Percentiles rank a stretch among this genome's conserved stretches.
phyloP scores from a whole-genome alignment of 2,888 invertebrate species.

The Parasteatoda lunata region DNA sequence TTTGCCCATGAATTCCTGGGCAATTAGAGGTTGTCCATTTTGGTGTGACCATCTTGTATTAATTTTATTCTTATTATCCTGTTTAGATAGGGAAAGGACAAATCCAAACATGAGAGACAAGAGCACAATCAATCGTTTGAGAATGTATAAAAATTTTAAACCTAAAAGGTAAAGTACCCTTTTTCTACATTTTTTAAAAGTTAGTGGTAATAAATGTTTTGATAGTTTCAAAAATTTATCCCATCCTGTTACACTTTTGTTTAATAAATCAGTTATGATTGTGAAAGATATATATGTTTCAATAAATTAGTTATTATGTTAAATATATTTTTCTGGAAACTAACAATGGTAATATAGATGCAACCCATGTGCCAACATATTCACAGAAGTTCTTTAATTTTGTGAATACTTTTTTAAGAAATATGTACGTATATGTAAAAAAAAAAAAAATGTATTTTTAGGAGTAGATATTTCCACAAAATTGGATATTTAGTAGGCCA shows the following conservation, averaged over 20 bases:
- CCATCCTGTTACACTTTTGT: neutral
- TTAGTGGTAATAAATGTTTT: neutral
- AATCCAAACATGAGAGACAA: slow-evolving; percentile 91
- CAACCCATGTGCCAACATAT: neutral
- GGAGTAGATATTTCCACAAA: too few species aligned
- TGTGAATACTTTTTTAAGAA: too few species aligned
- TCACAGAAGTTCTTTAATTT: too few species aligned
- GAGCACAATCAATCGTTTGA: slow-evolving; percentile 94
- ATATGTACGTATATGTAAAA: too few species aligned
- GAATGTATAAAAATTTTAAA: slow-evolving; percentile 99
- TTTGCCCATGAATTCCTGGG: too few species aligned
- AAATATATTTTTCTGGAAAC: neutral
- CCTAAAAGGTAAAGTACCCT: slow-evolving; percentile 82
- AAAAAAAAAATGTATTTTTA: too few species aligned
- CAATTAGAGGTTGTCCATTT: too few species aligned
- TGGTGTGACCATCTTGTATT: too few species aligned
- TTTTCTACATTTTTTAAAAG: neutral
- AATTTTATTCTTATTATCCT: neutral
- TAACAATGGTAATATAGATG: neutral
- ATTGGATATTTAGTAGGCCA: too few species aligned
- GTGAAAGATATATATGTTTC: neutral
- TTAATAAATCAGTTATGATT: neutral
- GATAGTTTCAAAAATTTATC: neutral
- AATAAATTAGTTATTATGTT: neutral
- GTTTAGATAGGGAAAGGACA: slow-evolving; percentile 77